Conservation (phyloP, 2,113 vertebrate genomes). For the Delphinapterus leucas region DNA sequence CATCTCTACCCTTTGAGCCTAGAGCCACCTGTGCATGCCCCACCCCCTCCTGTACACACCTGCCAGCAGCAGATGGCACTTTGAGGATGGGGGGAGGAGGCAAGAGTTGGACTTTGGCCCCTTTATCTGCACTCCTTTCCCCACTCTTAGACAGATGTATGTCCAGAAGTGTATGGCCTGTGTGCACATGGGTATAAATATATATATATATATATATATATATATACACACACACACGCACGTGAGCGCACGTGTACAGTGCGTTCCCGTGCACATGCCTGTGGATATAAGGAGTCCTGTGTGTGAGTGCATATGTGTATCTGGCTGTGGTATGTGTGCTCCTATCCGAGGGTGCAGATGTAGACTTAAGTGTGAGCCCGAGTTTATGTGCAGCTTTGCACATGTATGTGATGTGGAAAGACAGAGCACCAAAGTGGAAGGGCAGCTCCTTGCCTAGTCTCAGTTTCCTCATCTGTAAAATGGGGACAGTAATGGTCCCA, state of each 20-base stretch:
- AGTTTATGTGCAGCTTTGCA: neutral
- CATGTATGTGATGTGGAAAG: neutral
- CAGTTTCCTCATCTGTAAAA: neutral
- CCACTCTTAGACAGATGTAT: neutral
- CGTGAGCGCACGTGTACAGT: fast-evolving
- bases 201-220: too few relatives aligned
- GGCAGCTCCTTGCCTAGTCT: neutral
- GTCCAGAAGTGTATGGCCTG: neutral
- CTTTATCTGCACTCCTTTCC: neutral
- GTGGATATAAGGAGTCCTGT: neutral
- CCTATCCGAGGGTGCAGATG: neutral
- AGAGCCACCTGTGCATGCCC: neutral
- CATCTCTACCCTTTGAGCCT: neutral
- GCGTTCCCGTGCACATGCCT: neutral
- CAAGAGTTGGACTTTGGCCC: neutral
- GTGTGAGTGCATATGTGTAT: neutral
- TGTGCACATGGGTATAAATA: neutral
- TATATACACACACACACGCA: fast-evolving
- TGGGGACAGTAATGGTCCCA: neutral
- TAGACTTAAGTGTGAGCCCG: neutral
- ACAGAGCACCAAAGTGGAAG: neutral
- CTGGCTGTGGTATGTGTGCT: neutral
- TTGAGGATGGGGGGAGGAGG: neutral
- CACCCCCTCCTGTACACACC: neutral
- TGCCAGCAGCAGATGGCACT: neutral